These are phyloP conservation scores for Nomia melanderi DNA, from an alignment of 1,140 invertebrate species.

Conservation along the genomic window DNA sequence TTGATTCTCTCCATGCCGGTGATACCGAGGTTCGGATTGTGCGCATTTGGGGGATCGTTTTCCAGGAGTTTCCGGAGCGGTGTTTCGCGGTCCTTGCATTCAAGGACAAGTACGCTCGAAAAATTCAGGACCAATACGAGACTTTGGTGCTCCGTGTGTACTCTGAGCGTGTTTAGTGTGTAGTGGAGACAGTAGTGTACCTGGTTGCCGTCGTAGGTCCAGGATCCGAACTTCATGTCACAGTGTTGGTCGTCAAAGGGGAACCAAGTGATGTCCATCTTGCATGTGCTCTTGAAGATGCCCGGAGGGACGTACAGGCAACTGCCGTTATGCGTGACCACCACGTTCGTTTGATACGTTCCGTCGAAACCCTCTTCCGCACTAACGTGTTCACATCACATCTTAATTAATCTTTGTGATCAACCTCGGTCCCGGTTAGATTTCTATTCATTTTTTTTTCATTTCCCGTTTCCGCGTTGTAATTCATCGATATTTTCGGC, in stretches of 20 bases:
- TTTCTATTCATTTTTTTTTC: constrained; percentile 30
- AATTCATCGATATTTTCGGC: constrained; percentile 28
- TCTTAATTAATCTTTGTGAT: constrained; percentile 63
- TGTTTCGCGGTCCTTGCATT: too few relatives aligned
- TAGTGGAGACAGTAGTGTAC: constrained; percentile 82
- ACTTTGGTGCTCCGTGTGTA: constrained; percentile 58
- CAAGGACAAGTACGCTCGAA: constrained; percentile 2
- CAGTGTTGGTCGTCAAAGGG: constrained; percentile 99
- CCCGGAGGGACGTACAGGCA: constrained; percentile 98
- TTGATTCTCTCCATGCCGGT: background rate
- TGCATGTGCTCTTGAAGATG: constrained; percentile 99
- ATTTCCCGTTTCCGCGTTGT: constrained; percentile 40
- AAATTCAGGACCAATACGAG: constrained; percentile 23
- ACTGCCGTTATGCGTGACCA: constrained; percentile 96
- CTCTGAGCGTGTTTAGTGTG: constrained; percentile 67
- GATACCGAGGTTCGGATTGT: background rate
- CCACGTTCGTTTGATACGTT: constrained; percentile 98
- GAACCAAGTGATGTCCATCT: constrained; percentile 99
- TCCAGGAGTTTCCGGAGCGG: background rate
- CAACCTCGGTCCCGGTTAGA: constrained; percentile 24
- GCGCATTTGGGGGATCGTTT: background rate
- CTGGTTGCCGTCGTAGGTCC: constrained; percentile 96
- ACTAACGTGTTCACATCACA: constrained; percentile 84
- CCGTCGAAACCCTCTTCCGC: constrained; percentile 99
- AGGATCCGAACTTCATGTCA: constrained; percentile 97